Percentiles rank a stretch among this genome's conserved stretches.
Evolutionary conservation across 2,113 vertebrate genomes (phyloP).

Genomic region (Indri indri): DNA sequence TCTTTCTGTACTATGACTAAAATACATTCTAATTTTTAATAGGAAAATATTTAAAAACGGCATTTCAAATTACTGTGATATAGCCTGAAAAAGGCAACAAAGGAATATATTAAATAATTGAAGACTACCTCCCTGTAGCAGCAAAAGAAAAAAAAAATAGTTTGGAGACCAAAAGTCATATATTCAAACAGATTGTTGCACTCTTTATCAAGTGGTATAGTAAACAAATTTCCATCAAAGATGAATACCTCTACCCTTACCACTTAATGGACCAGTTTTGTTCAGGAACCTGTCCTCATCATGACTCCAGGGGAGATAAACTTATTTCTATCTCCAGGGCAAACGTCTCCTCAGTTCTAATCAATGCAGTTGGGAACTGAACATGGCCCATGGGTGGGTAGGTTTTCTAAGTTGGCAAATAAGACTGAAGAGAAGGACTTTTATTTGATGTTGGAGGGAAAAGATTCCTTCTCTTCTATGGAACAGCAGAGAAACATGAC

Average conservation of each 20-base stretch:
- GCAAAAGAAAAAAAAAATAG: neutral
- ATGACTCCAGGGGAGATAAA: neutral
- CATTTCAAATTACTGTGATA: neutral
- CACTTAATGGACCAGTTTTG: neutral
- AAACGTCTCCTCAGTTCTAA: neutral
- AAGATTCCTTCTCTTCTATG: neutral
- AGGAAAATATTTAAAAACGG: neutral
- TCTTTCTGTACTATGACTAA: neutral
- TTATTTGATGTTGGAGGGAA: neutral
- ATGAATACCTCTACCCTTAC: neutral
- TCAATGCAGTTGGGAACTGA: neutral
- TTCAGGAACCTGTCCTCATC: neutral
- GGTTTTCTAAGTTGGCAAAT: neutral
- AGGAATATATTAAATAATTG: neutral
- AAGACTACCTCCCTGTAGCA: neutral
- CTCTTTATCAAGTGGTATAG: neutral
- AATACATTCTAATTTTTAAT: constrained; percentile 3
- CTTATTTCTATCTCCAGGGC: neutral
- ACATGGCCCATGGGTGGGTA: neutral
- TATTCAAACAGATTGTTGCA: neutral
- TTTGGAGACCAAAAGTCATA: neutral
- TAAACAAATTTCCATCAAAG: neutral
- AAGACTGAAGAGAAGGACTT: neutral
- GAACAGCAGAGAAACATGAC: neutral
- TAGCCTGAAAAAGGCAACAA: neutral